Evolutionary conservation across 2,797 vertebrate genomes (phyloP).

Genomic region (Atherinosoma microstoma): DNA sequence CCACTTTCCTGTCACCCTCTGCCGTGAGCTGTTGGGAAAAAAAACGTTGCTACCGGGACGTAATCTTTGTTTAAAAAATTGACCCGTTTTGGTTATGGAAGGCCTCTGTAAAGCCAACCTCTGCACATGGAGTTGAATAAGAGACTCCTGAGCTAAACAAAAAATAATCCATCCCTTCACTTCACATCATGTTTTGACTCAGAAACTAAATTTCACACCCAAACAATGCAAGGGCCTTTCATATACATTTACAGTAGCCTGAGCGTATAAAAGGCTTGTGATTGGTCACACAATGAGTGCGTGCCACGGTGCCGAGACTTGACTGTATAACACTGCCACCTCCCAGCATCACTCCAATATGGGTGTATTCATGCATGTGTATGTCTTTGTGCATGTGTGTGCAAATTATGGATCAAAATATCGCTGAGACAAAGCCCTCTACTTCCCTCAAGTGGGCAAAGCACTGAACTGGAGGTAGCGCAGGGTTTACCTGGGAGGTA

Average conservation of each 20-base stretch:
- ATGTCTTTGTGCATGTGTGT: slow-evolving; percentile 4
- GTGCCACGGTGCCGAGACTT: slow-evolving; percentile 36
- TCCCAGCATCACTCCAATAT: slow-evolving; percentile 28
- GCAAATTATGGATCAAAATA: slow-evolving; percentile 10
- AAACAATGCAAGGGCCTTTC: slow-evolving; percentile 66
- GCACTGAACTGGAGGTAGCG: slow-evolving; percentile 11
- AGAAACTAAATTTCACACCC: slow-evolving; percentile 68
- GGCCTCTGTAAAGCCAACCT: slow-evolving; percentile 47
- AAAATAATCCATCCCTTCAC: slow-evolving; percentile 55
- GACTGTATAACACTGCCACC: slow-evolving; percentile 44
- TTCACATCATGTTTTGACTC: slow-evolving; percentile 68
- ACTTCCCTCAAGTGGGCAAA: slow-evolving; percentile 74
- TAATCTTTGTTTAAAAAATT: slow-evolving; percentile 54
- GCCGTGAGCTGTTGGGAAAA: slow-evolving; percentile 36
- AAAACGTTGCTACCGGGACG: slow-evolving; percentile 55
- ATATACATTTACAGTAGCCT: slow-evolving; percentile 68
- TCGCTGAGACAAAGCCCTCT: slow-evolving; percentile 63
- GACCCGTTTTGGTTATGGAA: slow-evolving; percentile 73
- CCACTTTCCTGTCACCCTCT: no score
- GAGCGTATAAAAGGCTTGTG: slow-evolving; percentile 61
- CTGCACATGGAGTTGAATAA: slow-evolving; percentile 23
- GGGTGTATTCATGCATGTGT: background rate
- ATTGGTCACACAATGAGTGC: slow-evolving; percentile 66
- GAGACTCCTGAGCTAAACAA: slow-evolving; percentile 49
- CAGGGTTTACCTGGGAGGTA: slow-evolving; percentile 23